Base-by-base conservation (phyloP, 1,140 invertebrate species). In the Micrasema minimum region DNA sequence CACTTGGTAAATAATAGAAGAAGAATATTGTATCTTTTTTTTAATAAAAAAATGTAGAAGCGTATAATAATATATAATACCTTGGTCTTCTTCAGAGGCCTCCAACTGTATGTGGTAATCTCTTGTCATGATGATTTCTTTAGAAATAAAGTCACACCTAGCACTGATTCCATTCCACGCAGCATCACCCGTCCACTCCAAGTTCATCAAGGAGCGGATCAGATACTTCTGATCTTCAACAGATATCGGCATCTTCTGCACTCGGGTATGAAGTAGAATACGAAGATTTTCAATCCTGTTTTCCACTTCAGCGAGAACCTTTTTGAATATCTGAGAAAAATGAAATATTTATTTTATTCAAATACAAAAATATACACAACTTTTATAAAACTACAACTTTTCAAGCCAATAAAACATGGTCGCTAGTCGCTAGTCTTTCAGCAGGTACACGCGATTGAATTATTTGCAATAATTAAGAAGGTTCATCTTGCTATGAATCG, bases 141-240 rank as follows among this genome's bases (percentile, higher is more conserved):
- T 82, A 71, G 88, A 88, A 22, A 95, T 85, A 79, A 92, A 95
- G 37, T 90, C 88, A 72, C 92, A 91, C 62, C 93, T 90, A 66
- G 90, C 90, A n/a, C 85, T 88, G 70, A 99, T 92, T 16, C 94
- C 95, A 75, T 95, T 91, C 96, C 96, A 99, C 1, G 95, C 96
- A 1, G 96, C 94, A 85, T 98, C 96, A 38, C 91, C 92, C 9
- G 88, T 86, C 77, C 87, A 87, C 76, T 92, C 91, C 41, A 94
- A 79, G 78, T 87, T 89, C 53, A 88, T 85, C 26, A 88, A 78
- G 70, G 89, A 90, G 83, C 91, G 79, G 31, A 85, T 85, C 70
- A 80, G 88, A 78, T 95, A 95, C 76, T 96, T 97, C 79, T 99
- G 97, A 76, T 98, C 94, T 72, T 99, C 96, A 12, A 98, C 88